A percentile compares a stretch with the other conserved stretches of the same genome.
Evolutionary conservation across 2,113 vertebrate species (phyloP).

Genomic region (Paramormyrops kingsleyae): DNA sequence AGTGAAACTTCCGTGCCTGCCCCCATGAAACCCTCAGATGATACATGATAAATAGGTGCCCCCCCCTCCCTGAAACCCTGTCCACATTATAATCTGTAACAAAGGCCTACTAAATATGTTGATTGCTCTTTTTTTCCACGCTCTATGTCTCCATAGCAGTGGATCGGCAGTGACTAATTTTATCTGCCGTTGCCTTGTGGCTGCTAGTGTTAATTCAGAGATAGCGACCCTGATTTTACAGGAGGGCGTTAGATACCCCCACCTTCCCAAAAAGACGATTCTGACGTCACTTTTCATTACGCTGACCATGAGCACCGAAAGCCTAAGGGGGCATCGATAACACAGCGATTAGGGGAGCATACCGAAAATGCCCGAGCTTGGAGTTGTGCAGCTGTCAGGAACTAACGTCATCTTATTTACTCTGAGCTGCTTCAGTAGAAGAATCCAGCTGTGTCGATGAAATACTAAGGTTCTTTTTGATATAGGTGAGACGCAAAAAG

Average conservation of each 20-base stretch:
- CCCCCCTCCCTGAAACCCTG: slow-evolving; percentile 30
- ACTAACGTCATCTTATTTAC: background rate
- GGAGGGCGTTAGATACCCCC: background rate
- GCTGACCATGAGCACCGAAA: background rate
- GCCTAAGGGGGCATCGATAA: background rate
- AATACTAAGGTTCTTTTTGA: background rate
- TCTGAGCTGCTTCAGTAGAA: background rate
- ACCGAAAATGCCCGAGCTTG: background rate
- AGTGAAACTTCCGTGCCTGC: background rate
- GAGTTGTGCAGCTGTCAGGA: background rate
- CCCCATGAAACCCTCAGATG: slow-evolving; percentile 11
- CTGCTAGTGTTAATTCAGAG: slow-evolving; percentile 37
- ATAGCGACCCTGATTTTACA: background rate
- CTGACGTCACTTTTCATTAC: background rate
- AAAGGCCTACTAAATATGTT: slow-evolving; percentile 80
- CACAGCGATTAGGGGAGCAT: background rate
- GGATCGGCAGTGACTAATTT: slow-evolving; percentile 67
- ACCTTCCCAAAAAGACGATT: background rate
- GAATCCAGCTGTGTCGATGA: background rate
- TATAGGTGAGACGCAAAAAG: background rate
- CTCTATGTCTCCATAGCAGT: slow-evolving; percentile 58
- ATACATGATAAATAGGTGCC: slow-evolving; percentile 37
- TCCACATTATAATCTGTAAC: slow-evolving; percentile 60
- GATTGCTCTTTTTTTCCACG: slow-evolving; percentile 66
- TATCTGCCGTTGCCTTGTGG: slow-evolving; percentile 62